Evolutionary conservation across 2,888 invertebrate genomes (phyloP).

Genomic region (Druceiella hillmani): DNA sequence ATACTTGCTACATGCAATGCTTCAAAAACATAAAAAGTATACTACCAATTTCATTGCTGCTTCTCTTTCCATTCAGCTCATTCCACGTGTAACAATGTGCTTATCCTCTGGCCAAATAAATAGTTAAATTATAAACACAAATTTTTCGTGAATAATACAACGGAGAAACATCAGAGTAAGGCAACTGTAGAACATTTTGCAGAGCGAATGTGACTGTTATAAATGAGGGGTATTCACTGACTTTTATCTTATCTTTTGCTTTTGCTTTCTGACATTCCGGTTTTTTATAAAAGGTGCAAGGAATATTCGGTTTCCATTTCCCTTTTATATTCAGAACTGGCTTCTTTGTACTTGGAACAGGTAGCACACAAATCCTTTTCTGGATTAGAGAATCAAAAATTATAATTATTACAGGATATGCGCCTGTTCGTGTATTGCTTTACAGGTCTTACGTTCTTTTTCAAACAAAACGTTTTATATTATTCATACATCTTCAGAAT

Average conservation of each 20-base stretch:
- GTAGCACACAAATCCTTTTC: slow-evolving; percentile 13
- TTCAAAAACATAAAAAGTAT: slow-evolving; percentile 4
- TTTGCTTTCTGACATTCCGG: slow-evolving; percentile 11
- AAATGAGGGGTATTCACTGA: slow-evolving; percentile 2
- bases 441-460: slow-evolving; percentile 5
- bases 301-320: slow-evolving; percentile 1
- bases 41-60: slow-evolving; percentile 13
- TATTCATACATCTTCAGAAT: slow-evolving; percentile 14
- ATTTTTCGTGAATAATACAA: slow-evolving; percentile 13
- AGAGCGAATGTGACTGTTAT: slow-evolving; percentile 7
- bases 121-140: slow-evolving; percentile 17
- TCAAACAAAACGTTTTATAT: neutral
- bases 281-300: slow-evolving; percentile 13
- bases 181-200: slow-evolving; percentile 3
- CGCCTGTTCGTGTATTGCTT: slow-evolving; percentile 12
- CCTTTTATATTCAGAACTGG: slow-evolving; percentile 4
- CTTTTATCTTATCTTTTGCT: slow-evolving; percentile 15
- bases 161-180: slow-evolving; percentile 12
- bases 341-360: slow-evolving; percentile 13
- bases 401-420: slow-evolving; percentile 13
- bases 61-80: slow-evolving; percentile 13
- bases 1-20: neutral
- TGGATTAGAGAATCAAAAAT: slow-evolving; percentile 10
- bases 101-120: no score
- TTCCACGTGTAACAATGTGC: slow-evolving; percentile 16